phyloP scores from a whole-genome alignment of 2,888 invertebrate genomes.

The Melolontha melolontha region DNA sequence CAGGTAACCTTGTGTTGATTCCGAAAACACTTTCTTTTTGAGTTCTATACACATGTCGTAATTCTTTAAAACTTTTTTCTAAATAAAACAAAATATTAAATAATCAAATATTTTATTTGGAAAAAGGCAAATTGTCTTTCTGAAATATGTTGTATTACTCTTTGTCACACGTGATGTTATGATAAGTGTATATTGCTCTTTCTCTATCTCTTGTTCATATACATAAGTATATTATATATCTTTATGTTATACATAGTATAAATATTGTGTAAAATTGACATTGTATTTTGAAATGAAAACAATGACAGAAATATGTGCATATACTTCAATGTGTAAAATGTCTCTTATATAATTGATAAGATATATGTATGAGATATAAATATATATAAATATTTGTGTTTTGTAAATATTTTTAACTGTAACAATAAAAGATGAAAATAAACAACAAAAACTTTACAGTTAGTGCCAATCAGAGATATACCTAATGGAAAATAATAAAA shows the following conservation, averaged over 20 bases:
- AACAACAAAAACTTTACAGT: constrained; percentile 18
- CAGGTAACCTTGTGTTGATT: constrained; percentile 13
- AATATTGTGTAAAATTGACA: constrained; percentile 27
- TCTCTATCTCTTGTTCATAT: constrained; percentile 24
- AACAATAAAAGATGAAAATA: constrained; percentile 23
- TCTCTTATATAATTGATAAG: constrained; percentile 20
- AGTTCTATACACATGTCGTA: neutral
- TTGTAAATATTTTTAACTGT: constrained; percentile 41
- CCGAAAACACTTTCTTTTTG: neutral
- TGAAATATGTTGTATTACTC: neutral
- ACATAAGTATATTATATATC: constrained; percentile 20
- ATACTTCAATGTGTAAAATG: constrained; percentile 31
- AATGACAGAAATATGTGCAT: constrained; percentile 35
- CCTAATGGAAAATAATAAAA: constrained; percentile 3
- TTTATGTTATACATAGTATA: constrained; percentile 19
- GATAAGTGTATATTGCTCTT: constrained; percentile 20
- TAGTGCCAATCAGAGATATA: constrained; percentile 31
- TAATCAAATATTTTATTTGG: constrained; percentile 1
- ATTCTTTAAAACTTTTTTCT: constrained; percentile 7
- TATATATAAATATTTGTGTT: constrained; percentile 40
- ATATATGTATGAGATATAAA: constrained; percentile 39
- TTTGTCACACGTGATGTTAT: constrained; percentile 15
- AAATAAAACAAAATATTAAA: constrained; percentile 8
- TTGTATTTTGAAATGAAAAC: constrained; percentile 34
- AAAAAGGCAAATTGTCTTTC: constrained; percentile 2